Evolutionary conservation across 2,888 invertebrate species (phyloP), one percentile per base, ranked within the genome.

Genomic region (Anthoptus insignis): DNA sequence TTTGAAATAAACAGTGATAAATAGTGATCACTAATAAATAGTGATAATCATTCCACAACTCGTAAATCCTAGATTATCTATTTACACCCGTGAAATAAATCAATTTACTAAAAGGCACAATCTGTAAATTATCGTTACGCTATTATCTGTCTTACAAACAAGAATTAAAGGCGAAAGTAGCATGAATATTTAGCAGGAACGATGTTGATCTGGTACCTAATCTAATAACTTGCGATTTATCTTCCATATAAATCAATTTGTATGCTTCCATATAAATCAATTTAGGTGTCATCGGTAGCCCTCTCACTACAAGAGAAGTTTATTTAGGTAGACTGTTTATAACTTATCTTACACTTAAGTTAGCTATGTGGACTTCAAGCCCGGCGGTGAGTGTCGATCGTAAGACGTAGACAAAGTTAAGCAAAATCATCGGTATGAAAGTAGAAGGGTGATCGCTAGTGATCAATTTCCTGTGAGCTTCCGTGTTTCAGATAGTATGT

Each of bases 11-110:
- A 39, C 54, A 39, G 22, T 54, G 21, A 7, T n/a, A n/a, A n/a
- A n/a, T n/a, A n/a, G n/a, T n/a, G n/a, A n/a, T n/a, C n/a, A n/a
- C 27, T 59, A 52, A 52, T 59, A 59, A 59, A 59, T 59, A 59
- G 37, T 59, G 59, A 59, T 50, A 58, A 58, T 58, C 47, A 42
- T 13, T 29, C 29, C 47, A 21, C 24, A 24, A 32, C 22, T 24
- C 54, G 54, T 54, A 54, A 54, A 24, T 37, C 37, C 37, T 37
- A 32, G 39, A 24, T 39, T 54, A 54, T 54, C 24, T 54, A 39
- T 8, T 29, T 52, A 52, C 50, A 53, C 14, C 24, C 39, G 39
- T 39, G 37, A 32, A 37, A 54, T 54, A 54, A 54, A 54, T 54
- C 54, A 39, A 39, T 54, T 54, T 37, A 54, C 52, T 52, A 32